These are phyloP conservation scores for Notiomystis cincta DNA, from an alignment of 2,113 vertebrate species.

Conservation along the genomic window DNA sequence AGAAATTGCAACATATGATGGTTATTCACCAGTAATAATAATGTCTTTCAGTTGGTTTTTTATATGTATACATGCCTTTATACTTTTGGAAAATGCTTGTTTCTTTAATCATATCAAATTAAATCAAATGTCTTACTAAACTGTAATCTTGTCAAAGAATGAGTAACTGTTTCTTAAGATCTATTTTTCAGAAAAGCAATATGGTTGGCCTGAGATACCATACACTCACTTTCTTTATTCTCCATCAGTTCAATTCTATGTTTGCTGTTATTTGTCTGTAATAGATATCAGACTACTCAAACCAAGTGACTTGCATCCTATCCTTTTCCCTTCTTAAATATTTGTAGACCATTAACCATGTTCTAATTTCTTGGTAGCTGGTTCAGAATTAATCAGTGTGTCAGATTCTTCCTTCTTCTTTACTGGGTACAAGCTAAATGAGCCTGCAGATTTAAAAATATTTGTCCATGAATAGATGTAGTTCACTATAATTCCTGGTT, in stretches of 20 bases:
- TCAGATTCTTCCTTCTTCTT: not conserved
- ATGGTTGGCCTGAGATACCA: not conserved
- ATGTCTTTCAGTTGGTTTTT: not conserved
- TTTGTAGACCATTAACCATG: not conserved
- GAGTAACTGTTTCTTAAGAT: not conserved
- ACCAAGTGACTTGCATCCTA: not conserved
- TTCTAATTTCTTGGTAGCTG: not conserved
- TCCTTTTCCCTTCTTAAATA: not conserved
- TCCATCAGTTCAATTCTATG: not conserved
- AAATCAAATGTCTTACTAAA: not conserved
- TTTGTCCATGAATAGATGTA: not conserved
- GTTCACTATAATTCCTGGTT: slow-evolving; percentile 12
- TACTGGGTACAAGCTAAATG: not conserved
- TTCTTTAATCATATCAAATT: not conserved
- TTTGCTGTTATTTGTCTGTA: not conserved
- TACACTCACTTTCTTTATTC: not conserved
- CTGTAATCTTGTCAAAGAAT: not conserved
- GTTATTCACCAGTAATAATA: not conserved
- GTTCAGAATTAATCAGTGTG: not conserved
- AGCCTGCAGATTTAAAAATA: slow-evolving; percentile 19
- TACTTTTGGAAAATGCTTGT: not conserved
- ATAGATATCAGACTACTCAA: not conserved
- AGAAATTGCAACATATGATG: not conserved
- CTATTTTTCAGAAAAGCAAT: not conserved
- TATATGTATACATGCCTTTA: not conserved